Base-by-base conservation (phyloP, 1,140 invertebrate species). In the Drosophila varians region DNA sequence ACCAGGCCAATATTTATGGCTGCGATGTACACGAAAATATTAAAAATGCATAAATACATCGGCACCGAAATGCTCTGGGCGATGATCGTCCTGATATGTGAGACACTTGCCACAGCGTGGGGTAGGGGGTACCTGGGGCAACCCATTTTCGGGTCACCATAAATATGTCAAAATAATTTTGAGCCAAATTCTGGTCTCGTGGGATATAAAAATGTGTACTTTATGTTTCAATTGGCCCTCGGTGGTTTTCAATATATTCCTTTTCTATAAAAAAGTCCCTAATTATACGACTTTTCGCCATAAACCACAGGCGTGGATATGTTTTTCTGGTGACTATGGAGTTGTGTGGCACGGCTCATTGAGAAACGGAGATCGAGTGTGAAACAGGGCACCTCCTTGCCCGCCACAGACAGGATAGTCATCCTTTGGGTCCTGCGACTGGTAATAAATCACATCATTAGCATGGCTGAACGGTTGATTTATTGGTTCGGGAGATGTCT, bases 1-100 rank as follows among this genome's bases (percentile, higher is more conserved):
- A 79, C 60, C 49, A 51, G 43, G 25, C 46, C 57, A 64, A 68
- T 75, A 68, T 66, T 54, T 58, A 74, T 55, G 55, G 34, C 19
- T 18, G 42, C 23, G 31, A 28, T 58, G 47, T 65, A 42, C 45
- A 49, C 46, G 60, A 51, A 69, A 87, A 86, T 86, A 84, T 84
- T 84, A 84, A 84, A 84, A 86, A 80, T 76, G 61, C 80, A 84
- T 84, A 84, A 84, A 84, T 84, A 76, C 73, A 69, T 84, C 80
- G 84, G 51, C 73, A 55, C 19, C 36, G 25, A 47, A 34, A 9
- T 18, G 16, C 38, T 57, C 48, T 48, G 12, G 14, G 3, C 14
- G 55, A 58, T 49, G 31, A 19, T 49, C 46, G 28, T 66, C 38
- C 61, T 86, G 80, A 74, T 74, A 84, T 80, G 43, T 76, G 80